phyloP scores from a whole-genome alignment of 2,797 vertebrate genomes.

The Lacerta viridis region DNA sequence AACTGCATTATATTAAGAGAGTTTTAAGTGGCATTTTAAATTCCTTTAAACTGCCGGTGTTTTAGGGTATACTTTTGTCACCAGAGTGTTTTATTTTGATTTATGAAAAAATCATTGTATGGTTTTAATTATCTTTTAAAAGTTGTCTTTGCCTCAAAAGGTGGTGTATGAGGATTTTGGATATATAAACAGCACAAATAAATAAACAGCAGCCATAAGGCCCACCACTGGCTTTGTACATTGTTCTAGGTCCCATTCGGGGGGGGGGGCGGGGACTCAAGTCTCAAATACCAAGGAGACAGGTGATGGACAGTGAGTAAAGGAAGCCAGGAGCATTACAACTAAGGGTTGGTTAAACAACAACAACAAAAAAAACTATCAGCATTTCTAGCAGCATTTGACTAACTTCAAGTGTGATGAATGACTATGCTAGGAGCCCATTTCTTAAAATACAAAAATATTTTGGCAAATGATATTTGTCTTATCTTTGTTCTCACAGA shows the following conservation, averaged over 20 bases:
- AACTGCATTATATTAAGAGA: background rate
- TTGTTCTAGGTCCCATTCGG: background rate
- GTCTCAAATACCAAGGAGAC: conserved; percentile 43
- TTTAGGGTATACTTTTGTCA: background rate
- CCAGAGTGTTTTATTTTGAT: background rate
- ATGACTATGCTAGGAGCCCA: background rate
- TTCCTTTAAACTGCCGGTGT: background rate
- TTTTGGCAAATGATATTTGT: conserved; percentile 16
- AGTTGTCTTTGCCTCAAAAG: background rate
- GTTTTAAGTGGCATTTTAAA: background rate
- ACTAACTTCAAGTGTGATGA: conserved; percentile 1
- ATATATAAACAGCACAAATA: background rate
- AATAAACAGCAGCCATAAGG: no score
- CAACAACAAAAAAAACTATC: no score
- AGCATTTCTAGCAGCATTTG: background rate
- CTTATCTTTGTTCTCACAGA: conserved; percentile 78
- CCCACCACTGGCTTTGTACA: background rate
- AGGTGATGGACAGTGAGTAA: conserved; percentile 29
- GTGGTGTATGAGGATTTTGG: background rate
- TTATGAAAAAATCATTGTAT: background rate
- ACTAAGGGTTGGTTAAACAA: background rate
- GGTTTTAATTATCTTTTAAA: no score
- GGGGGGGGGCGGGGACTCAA: background rate
- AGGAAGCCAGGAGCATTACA: conserved; percentile 1
- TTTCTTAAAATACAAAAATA: background rate